These are phyloP conservation scores for Lasioglossum villosulum DNA, from an alignment of 2,888 invertebrate genomes.

Conservation along the genomic window DNA sequence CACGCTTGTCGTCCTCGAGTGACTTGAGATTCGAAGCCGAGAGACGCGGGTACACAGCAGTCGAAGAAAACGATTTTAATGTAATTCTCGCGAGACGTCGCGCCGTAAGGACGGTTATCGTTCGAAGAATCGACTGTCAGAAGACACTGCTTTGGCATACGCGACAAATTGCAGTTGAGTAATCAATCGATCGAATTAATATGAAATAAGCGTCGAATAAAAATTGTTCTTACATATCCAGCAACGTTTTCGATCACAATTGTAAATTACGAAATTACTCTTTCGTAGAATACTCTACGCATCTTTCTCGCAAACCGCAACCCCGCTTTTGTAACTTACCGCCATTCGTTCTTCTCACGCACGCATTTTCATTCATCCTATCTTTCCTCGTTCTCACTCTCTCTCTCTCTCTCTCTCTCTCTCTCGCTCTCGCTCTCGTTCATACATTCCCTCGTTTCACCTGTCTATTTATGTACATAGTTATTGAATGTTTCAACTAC, in stretches of 20 bases:
- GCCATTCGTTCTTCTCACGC: slow-evolving; percentile 7
- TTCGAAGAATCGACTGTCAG: slow-evolving; percentile 25
- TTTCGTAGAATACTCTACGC: background rate
- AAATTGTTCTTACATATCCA: background rate
- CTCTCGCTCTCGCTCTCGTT: background rate
- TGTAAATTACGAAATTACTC: slow-evolving; percentile 13
- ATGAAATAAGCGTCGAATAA: slow-evolving; percentile 24
- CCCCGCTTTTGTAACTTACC: background rate
- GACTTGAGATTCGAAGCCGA: too few species aligned
- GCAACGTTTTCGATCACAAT: background rate
- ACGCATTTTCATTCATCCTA: background rate
- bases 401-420: background rate
- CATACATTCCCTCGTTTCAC: background rate
- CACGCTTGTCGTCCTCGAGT: too few species aligned
- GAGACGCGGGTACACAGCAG: too few species aligned
- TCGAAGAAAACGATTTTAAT: slow-evolving; percentile 5
- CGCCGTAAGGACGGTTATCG: slow-evolving; percentile 47
- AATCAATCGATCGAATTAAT: slow-evolving; percentile 17
- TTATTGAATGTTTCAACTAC: slow-evolving; percentile 33
- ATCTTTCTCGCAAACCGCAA: background rate
- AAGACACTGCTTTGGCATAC: background rate
- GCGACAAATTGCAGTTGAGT: background rate
- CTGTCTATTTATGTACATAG: slow-evolving; percentile 33
- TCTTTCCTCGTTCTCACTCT: background rate
- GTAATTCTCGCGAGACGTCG: slow-evolving; percentile 4